These are phyloP conservation scores for Pristis pectinata DNA, from an alignment of 2,797 vertebrate species.

Conservation along the genomic window DNA sequence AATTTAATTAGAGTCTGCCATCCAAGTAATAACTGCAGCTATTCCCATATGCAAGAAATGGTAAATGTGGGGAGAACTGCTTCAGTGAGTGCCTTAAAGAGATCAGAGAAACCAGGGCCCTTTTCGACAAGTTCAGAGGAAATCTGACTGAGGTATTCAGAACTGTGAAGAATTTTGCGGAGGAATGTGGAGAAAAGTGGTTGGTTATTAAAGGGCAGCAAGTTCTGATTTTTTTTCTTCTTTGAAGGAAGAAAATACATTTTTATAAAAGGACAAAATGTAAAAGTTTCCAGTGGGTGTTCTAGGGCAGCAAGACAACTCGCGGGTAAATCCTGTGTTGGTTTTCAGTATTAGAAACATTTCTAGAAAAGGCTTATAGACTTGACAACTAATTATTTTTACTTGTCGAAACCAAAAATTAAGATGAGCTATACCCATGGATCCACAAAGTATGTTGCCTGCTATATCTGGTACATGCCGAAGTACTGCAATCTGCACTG, in stretches of 20 bases:
- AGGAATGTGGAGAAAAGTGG: neutral
- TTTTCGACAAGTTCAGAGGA: neutral
- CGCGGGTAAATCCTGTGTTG: neutral
- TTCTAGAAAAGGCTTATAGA: neutral
- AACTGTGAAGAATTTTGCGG: neutral
- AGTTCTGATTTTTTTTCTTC: neutral
- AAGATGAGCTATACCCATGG: neutral
- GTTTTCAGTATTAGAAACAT: no score
- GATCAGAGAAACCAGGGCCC: neutral
- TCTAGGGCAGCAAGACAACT: no score
- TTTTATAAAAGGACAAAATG: neutral
- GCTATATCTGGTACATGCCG: neutral
- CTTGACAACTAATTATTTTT: neutral
- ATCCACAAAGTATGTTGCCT: neutral
- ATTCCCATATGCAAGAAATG: neutral
- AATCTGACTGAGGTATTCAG: neutral
- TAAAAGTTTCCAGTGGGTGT: neutral
- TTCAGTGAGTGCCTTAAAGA: neutral
- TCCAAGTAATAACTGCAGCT: neutral
- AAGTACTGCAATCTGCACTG: neutral
- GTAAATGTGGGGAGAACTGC: neutral
- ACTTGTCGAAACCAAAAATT: neutral
- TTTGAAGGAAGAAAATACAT: neutral
- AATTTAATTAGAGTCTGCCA: neutral
- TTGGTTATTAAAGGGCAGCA: no score